These are phyloP conservation scores for Branchellion lobata DNA, from an alignment of 2,888 invertebrate genomes.

Conservation along the genomic window DNA sequence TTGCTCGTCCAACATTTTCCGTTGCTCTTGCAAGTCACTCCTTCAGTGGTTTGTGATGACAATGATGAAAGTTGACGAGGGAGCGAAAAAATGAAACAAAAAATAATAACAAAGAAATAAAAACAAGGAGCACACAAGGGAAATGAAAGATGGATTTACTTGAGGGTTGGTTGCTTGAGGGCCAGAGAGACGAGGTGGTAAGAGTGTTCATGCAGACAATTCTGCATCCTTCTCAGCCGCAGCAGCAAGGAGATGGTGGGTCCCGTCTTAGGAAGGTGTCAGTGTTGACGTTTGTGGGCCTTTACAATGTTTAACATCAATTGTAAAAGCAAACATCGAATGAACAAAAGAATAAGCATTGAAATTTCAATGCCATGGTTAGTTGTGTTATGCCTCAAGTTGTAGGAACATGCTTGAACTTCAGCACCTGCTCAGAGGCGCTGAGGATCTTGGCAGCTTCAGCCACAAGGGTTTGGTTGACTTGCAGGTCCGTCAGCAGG, in stretches of 20 bases:
- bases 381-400: too few relatives aligned
- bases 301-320: too few relatives aligned
- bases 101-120: not conserved
- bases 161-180: not conserved
- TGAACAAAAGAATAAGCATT: too few relatives aligned
- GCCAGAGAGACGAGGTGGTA: not conserved
- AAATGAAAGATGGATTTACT: not conserved
- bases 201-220: constrained; percentile 6
- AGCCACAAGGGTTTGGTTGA: too few relatives aligned
- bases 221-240: not conserved
- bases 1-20: not conserved
- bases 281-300: too few relatives aligned
- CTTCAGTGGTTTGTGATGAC: not conserved
- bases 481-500: too few relatives aligned
- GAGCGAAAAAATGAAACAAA: not conserved
- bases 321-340: too few relatives aligned
- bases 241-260: not conserved
- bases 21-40: not conserved
- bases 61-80: not conserved
- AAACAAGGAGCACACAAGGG: not conserved
- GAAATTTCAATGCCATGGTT: too few relatives aligned
- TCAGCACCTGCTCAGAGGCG: too few relatives aligned
- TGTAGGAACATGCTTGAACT: too few relatives aligned
- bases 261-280: not conserved
- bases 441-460: too few relatives aligned